Percentiles rank a stretch among this genome's conserved stretches.
These are phyloP conservation scores for Chauna torquata DNA, from an alignment of 2,113 vertebrate species.

Conservation along the genomic window DNA sequence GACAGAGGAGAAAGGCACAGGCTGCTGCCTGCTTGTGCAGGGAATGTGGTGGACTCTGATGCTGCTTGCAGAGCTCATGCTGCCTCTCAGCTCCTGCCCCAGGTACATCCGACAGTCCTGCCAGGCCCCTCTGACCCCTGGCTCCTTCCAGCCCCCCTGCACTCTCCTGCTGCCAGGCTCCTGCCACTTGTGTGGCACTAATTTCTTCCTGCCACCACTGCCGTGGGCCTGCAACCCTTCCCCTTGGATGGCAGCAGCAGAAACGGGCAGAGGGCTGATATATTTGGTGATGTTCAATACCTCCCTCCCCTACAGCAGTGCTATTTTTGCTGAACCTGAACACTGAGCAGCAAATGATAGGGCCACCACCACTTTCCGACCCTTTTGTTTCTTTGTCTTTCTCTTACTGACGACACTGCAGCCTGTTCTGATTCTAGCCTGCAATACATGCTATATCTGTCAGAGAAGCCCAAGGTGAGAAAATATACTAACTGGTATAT, in stretches of 20 bases:
- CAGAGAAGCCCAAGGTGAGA: background rate
- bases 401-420: background rate
- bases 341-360: background rate
- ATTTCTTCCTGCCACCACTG: background rate
- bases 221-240: background rate
- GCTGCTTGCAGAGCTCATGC: background rate
- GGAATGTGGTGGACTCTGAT: background rate
- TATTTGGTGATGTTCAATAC: background rate
- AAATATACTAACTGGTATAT: background rate
- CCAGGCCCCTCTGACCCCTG: background rate
- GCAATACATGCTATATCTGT: background rate
- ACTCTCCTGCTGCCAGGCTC: background rate
- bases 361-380: background rate
- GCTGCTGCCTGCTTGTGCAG: background rate
- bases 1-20: background rate
- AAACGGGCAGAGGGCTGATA: background rate
- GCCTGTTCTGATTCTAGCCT: background rate
- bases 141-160: background rate
- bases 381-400: background rate
- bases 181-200: background rate
- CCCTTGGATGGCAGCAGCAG: background rate
- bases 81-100: background rate
- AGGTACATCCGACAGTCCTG: accelerated
- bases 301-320: background rate
- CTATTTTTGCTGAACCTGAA: background rate